phyloP scores from a whole-genome alignment of 2,888 invertebrate species.

The Spodoptera picta region DNA sequence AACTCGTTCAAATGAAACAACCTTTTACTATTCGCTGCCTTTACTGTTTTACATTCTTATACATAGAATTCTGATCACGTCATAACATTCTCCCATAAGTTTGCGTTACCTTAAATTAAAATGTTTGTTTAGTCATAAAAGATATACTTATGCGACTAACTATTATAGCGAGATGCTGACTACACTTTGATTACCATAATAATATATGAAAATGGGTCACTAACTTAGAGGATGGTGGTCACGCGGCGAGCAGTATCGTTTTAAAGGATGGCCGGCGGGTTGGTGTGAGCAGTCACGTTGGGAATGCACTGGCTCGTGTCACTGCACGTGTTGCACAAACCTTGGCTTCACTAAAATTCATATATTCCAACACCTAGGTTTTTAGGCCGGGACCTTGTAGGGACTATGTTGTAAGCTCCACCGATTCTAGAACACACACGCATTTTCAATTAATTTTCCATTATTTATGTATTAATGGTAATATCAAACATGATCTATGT shows the following conservation, averaged over 20 bases:
- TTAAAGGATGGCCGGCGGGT: conserved; percentile 10
- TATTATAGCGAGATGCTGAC: conserved; percentile 14
- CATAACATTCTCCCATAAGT: conserved; percentile 31
- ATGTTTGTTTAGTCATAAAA: conserved; percentile 15
- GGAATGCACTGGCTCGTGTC: conserved; percentile 57
- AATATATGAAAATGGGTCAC: conserved; percentile 48
- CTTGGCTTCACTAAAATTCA: conserved; percentile 71
- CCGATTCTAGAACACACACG: conserved; percentile 25
- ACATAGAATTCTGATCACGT: conserved; percentile 29
- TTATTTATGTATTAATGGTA: conserved; percentile 14
- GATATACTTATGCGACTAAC: conserved; percentile 10
- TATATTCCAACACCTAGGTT: conserved; percentile 69
- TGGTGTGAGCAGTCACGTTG: conserved; percentile 65
- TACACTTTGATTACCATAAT: conserved; percentile 32
- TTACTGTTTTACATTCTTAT: conserved; percentile 2
- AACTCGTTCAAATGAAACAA: conserved; percentile 4
- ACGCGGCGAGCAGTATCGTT: conserved; percentile 43
- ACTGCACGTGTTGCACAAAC: conserved; percentile 66
- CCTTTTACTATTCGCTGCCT: not conserved
- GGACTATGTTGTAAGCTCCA: conserved; percentile 14
- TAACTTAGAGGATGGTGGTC: conserved; percentile 28
- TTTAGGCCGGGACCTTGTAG: conserved; percentile 66
- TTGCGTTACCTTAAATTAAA: conserved; percentile 32
- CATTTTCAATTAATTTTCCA: conserved; percentile 20
- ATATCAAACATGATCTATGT: conserved; percentile 1